These are phyloP conservation scores for Drosophila crucigera DNA, from an alignment of 2,888 invertebrate genomes.

Conservation along the genomic window DNA sequence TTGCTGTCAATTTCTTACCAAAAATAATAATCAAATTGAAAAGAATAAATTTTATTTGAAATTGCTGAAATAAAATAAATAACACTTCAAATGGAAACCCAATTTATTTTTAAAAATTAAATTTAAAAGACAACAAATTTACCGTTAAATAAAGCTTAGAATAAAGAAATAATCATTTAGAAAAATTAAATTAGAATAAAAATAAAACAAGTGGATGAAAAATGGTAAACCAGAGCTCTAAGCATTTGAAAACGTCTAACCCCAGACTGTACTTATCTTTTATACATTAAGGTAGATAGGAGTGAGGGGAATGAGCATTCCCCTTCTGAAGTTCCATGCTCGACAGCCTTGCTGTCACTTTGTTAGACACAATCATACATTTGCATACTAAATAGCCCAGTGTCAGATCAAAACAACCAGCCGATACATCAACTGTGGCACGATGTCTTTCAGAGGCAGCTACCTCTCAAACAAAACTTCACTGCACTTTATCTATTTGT, in stretches of 20 bases:
- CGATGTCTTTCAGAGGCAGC: slow-evolving; percentile 19
- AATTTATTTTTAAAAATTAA: neutral
- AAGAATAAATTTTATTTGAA: neutral
- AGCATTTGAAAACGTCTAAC: neutral
- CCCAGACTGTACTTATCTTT: slow-evolving; percentile 12
- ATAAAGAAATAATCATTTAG: neutral
- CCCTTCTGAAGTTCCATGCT: neutral
- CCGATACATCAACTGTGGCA: slow-evolving; percentile 55
- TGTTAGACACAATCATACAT: slow-evolving; percentile 46
- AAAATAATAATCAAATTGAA: slow-evolving; percentile 4
- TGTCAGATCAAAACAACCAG: slow-evolving; percentile 57
- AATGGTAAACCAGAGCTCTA: neutral
- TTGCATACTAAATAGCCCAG: slow-evolving; percentile 61
- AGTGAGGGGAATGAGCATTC: neutral
- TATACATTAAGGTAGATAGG: neutral
- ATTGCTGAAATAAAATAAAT: neutral
- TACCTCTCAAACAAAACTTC: slow-evolving; percentile 41
- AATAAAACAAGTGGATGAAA: neutral
- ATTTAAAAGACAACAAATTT: neutral
- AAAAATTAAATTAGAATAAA: neutral
- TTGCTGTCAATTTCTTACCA: neutral
- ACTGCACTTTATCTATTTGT: slow-evolving; percentile 75
- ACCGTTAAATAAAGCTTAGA: neutral
- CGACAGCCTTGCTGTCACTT: slow-evolving; percentile 32
- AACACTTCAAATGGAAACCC: neutral